Percentiles rank a stretch among this genome's conserved stretches.
Evolutionary conservation across 1,140 invertebrate species (phyloP).

Genomic region (Steinernema khuongi): DNA sequence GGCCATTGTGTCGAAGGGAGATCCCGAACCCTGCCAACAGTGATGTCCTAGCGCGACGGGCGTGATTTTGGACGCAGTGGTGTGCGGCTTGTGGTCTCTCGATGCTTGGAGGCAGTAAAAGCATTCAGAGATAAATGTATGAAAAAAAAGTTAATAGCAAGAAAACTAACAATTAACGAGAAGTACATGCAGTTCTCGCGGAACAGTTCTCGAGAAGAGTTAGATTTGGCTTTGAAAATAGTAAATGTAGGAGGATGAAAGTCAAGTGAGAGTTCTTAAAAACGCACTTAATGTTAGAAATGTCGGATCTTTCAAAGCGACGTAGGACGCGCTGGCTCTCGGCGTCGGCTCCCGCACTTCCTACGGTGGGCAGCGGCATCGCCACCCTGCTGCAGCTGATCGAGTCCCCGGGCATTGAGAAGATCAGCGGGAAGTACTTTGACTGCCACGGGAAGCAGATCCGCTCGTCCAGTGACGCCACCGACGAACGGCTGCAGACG

Average conservation of each 20-base stretch:
- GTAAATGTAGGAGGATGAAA: constrained; percentile 36
- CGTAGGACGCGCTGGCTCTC: constrained; percentile 29
- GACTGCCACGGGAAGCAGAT: constrained; percentile 37
- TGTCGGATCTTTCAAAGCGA: too few species aligned
- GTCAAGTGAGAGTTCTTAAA: constrained; percentile 36
- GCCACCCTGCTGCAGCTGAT: constrained; percentile 30
- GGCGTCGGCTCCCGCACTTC: constrained; percentile 31
- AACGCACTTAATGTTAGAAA: too few species aligned
- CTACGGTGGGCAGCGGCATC: constrained; percentile 26
- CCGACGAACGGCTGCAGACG: constrained; percentile 40
- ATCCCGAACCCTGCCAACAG: too few species aligned
- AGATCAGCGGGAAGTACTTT: constrained; percentile 36
- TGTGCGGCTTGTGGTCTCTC: too few species aligned
- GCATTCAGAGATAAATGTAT: too few species aligned
- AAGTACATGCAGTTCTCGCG: constrained; percentile 40
- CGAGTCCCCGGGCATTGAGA: constrained; percentile 25
- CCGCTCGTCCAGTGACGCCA: constrained; percentile 33
- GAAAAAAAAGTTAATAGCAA: too few species aligned
- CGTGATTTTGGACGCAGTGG: too few species aligned
- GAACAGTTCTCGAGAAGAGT: constrained; percentile 37
- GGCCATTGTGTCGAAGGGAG: too few species aligned
- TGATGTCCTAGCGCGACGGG: too few species aligned
- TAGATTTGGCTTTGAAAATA: constrained; percentile 27
- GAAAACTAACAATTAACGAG: too few species aligned
- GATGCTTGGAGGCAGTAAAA: too few species aligned